Evolutionary conservation across 2,888 invertebrate genomes (phyloP).

Genomic region (Drosophila vallismaia): DNA sequence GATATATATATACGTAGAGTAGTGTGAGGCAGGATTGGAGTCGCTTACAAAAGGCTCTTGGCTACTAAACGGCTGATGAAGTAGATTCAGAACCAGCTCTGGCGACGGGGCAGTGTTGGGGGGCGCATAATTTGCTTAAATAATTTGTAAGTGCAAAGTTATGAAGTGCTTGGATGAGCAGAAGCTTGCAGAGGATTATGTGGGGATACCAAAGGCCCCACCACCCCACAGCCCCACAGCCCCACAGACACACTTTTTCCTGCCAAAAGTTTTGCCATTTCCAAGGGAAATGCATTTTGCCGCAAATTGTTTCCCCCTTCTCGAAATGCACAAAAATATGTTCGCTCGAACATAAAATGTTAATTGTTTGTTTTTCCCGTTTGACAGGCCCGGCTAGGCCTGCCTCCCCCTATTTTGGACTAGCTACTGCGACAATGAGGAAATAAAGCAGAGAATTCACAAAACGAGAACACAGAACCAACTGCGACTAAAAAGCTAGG

Average conservation of each 20-base stretch:
- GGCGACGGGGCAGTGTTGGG: conserved; percentile 7
- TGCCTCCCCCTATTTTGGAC: background rate
- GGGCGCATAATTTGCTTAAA: conserved; percentile 71
- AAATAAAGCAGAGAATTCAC: conserved; percentile 42
- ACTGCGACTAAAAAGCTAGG: background rate
- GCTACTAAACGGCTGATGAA: conserved; percentile 53
- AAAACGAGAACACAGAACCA: conserved; percentile 19
- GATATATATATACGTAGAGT: conserved; percentile 36
- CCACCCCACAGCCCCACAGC: background rate
- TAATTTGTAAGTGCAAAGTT: conserved; percentile 63
- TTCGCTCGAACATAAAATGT: conserved; percentile 40
- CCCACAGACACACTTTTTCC: background rate
- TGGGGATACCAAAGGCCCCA: background rate
- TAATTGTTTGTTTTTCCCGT: conserved; percentile 45
- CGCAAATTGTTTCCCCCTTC: conserved; percentile 35
- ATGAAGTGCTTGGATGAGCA: conserved; percentile 47
- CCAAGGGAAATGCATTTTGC: conserved; percentile 32
- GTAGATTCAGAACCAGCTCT: conserved; percentile 33
- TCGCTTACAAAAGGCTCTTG: conserved; percentile 27
- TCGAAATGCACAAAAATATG: conserved; percentile 27
- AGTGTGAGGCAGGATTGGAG: background rate
- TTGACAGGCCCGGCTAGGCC: conserved; percentile 19
- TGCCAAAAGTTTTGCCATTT: conserved; percentile 11
- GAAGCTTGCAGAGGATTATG: conserved; percentile 35
- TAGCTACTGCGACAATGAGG: conserved; percentile 24